These are phyloP conservation scores for Carassius auratus DNA, from an alignment of 2,113 vertebrate species.

Conservation along the genomic window DNA sequence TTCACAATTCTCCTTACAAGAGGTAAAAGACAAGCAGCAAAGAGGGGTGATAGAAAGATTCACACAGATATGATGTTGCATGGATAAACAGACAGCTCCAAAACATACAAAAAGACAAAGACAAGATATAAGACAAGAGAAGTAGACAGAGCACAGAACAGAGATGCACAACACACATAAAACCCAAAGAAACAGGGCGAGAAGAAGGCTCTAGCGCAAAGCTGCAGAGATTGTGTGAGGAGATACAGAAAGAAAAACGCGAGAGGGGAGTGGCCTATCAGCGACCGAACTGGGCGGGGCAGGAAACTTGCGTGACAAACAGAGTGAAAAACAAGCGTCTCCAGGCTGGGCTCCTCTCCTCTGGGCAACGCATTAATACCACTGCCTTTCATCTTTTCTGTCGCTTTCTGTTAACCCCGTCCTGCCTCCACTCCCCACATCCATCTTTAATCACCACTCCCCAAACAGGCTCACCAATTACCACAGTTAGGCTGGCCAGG, in stretches of 20 bases:
- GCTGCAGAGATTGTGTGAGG: background rate
- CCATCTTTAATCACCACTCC: constrained; percentile 64
- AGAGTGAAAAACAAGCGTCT: constrained; percentile 58
- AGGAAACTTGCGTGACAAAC: constrained; percentile 66
- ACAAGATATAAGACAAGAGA: background rate
- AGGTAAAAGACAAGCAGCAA: constrained; percentile 7
- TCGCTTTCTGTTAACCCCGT: constrained; percentile 62
- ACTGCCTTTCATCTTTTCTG: constrained; percentile 66
- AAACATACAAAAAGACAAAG: background rate
- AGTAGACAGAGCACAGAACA: background rate
- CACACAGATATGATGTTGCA: background rate
- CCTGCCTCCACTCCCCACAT: constrained; percentile 55
- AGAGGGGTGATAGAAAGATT: background rate
- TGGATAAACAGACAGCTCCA: background rate
- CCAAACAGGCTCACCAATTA: constrained; percentile 54
- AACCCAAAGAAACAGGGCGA: background rate
- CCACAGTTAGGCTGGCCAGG: constrained; percentile 31
- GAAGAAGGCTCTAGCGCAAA: background rate
- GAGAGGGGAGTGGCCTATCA: constrained; percentile 27
- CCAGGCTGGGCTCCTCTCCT: constrained; percentile 55
- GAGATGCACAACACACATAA: background rate
- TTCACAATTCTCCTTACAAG: constrained; percentile 33
- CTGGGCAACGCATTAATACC: constrained; percentile 59
- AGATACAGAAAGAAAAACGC: background rate
- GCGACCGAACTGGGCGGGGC: constrained; percentile 43